These are phyloP conservation scores for Triplophysa bombifrons DNA, from an alignment of 2,797 vertebrate species.

Conservation along the genomic window DNA sequence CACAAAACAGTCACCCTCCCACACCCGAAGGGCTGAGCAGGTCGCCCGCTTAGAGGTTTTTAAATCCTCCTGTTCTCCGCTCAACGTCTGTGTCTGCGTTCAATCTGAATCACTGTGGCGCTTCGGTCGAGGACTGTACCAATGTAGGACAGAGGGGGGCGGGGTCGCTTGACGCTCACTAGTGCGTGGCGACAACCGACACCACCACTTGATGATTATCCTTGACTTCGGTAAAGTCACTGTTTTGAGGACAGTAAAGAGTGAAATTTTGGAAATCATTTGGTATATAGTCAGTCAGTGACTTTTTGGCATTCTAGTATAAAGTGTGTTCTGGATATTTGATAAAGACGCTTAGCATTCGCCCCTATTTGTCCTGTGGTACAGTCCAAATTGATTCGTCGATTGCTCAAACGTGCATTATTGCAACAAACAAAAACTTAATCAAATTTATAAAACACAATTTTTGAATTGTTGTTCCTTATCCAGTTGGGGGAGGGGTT, in stretches of 20 bases:
- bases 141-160: background rate
- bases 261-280: background rate
- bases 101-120: constrained; percentile 29
- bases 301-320: background rate
- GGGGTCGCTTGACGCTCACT: background rate
- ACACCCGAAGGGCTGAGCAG: constrained; percentile 63
- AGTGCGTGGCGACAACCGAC: background rate
- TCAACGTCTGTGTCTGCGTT: constrained; percentile 41
- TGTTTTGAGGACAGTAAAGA: background rate
- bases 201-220: background rate
- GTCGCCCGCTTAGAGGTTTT: constrained; percentile 69
- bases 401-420: background rate
- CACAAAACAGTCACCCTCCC: constrained; percentile 70
- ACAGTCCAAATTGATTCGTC: constrained; percentile 16
- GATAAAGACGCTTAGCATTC: background rate
- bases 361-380: constrained; percentile 33
- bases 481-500: background rate
- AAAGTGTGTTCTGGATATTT: background rate
- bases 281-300: background rate
- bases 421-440: background rate
- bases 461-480: background rate
- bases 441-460: background rate
- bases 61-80: constrained; percentile 66
- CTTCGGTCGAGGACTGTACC: background rate
- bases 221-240: background rate